phyloP scores from a whole-genome alignment of 1,140 invertebrate genomes.

The Drosophila kanapiae region DNA sequence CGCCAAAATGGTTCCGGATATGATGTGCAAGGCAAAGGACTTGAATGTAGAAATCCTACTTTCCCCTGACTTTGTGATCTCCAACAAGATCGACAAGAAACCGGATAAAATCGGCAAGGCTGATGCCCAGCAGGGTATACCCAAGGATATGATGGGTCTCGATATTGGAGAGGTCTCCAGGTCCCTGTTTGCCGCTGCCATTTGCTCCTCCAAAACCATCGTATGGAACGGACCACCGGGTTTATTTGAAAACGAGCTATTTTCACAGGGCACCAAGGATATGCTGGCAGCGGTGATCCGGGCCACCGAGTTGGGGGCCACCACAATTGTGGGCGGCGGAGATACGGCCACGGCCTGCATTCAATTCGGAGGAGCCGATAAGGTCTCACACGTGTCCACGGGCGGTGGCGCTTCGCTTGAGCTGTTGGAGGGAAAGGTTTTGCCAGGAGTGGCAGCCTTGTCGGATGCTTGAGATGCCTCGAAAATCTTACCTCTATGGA shows the following conservation, averaged over 20 bases:
- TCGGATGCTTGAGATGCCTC: slow-evolving; percentile 87
- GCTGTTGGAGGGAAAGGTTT: slow-evolving; percentile 94
- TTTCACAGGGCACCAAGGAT: slow-evolving; percentile 94
- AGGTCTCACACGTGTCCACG: slow-evolving; percentile 99
- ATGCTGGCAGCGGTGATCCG: slow-evolving; percentile 97
- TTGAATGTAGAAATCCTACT: slow-evolving; percentile 98
- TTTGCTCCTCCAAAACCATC: slow-evolving; percentile 96
- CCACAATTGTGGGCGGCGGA: slow-evolving; percentile 97
- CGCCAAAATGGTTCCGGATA: slow-evolving; percentile 95
- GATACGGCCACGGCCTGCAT: slow-evolving; percentile 99
- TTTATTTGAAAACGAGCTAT: slow-evolving; percentile 98
- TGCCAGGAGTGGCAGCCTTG: slow-evolving; percentile 96
- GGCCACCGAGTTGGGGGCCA: slow-evolving; percentile 91
- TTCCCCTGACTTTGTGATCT: slow-evolving; percentile 98
- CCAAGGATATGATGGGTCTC: slow-evolving; percentile 95
- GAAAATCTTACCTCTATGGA: no score
- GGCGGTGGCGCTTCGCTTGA: slow-evolving; percentile 99
- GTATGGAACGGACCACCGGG: slow-evolving; percentile 99
- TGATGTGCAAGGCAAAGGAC: slow-evolving; percentile 95
- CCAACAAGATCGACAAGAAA: slow-evolving; percentile 97
- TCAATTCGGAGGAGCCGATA: slow-evolving; percentile 98
- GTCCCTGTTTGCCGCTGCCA: slow-evolving; percentile 91
- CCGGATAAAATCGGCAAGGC: slow-evolving; percentile 91
- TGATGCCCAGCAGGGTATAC: slow-evolving; percentile 92
- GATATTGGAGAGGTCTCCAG: slow-evolving; percentile 96